Evolutionary conservation across 2,888 invertebrate genomes (phyloP), one percentile per base, ranked within the genome.

Genomic region (Caenorhabditis sp.): DNA sequence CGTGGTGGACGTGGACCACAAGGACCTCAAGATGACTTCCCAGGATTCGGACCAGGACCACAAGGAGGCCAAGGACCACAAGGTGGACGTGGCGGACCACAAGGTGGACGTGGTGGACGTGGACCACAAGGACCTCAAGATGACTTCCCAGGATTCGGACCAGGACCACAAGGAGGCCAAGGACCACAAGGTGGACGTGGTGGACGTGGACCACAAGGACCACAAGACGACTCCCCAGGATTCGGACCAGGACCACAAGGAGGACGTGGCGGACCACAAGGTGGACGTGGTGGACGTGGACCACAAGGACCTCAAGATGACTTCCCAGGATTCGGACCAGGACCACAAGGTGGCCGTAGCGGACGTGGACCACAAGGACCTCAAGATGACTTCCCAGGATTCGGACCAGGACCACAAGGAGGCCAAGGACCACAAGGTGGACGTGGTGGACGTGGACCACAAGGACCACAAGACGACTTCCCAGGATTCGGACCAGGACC

Each of bases 401-500:
- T 26, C 24, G 65, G 61, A 57, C 58, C 36, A 58, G 60, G 57
- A 59, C 58, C 53, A 62, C 62, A 19, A 24, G 31, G 26, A 5
- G 63, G 63, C 26, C 63, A 26, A 24, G 54, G 57, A 43, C 63
- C 43, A 57, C 27, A 36, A 27, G n/a, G n/a, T n/a, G n/a, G n/a
- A n/a, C n/a, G n/a, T 5, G 63, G 43, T 24, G 62, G 55, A 55
- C 21, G 8, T 36, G 64, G 37, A 0, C n/a, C 17, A 55, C 57
- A 31, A 31, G 69, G 69, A 43, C 69, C 19, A 51, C 31, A 43
- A 54, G 59, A 43, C n/a, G n/a, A n/a, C n/a, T n/a, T n/a, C n/a
- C n/a, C n/a, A 50, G 50, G 57, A 51, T 69, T 69, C 57, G 68
- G 64, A 61, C 58, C 61, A 36, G 23, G 57, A 24, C 36, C 58